Percentiles rank a stretch among this genome's conserved stretches.
Evolutionary conservation across 1,140 invertebrate species (phyloP).

Genomic region (Hyles euphorbiae): DNA sequence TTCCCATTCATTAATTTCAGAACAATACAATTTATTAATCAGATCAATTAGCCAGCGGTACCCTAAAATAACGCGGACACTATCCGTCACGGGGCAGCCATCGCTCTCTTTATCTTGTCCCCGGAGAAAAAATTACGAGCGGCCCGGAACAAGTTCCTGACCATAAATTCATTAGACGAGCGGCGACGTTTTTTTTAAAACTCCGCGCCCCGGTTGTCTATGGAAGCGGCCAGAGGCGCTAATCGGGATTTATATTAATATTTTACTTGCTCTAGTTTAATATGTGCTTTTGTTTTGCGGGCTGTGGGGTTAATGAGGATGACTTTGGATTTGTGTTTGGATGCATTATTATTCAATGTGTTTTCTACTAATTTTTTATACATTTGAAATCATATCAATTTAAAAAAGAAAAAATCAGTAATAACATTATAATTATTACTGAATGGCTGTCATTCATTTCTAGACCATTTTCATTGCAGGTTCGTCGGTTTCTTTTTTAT

Average conservation of each 20-base stretch:
- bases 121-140: conserved; percentile 49
- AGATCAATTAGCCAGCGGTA: neutral
- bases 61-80: conserved; percentile 4
- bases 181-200: conserved; percentile 56
- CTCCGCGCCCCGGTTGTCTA: conserved; percentile 32
- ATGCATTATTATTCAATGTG: too few species aligned
- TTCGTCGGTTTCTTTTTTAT: too few species aligned
- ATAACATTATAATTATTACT: too few species aligned
- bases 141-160: conserved; percentile 61
- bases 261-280: neutral
- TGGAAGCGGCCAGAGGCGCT: neutral
- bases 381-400: too few species aligned
- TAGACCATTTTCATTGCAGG: too few species aligned
- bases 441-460: too few species aligned
- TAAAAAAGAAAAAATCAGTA: too few species aligned
- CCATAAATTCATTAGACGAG: conserved; percentile 71
- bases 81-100: conserved; percentile 48
- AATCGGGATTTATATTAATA: neutral
- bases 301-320: neutral
- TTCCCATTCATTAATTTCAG: too few species aligned
- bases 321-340: too few species aligned
- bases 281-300: neutral
- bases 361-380: too few species aligned
- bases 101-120: conserved; percentile 51
- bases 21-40: neutral